Base-by-base conservation (phyloP, 2,113 vertebrate species). In the Asarcornis scutulata region DNA sequence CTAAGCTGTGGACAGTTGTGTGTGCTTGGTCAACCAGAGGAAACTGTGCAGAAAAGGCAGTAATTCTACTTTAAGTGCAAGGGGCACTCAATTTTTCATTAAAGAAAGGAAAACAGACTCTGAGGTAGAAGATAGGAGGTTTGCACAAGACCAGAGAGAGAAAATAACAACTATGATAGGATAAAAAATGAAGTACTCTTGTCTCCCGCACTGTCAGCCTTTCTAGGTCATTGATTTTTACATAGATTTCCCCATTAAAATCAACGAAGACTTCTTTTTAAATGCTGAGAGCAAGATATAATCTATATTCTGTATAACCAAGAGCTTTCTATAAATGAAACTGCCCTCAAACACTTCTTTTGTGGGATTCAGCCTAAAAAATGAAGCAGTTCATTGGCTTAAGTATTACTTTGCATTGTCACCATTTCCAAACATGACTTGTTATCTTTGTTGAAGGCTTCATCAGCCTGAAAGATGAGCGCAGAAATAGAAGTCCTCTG, bases 391-490 rank as follows among this genome's bases (percentile, higher is more conserved):
- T 93, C 4, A 4, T 92, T 89, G 42, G 32, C 50, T 83, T 88
- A 69, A 75, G 87, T 62, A 14, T 62, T 62, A 69, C 55, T 91
- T 91, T 3, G 4, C 42, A 62, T 73, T 76, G 71, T 67, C 77
- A 88, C 84, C 72, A 74, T 93, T 94, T 67, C 63, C 60, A 63
- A 96, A 91, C 68, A 94, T 66, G 84, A 76, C 29, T 92, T 5
- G 3, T 96, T 93, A 32, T 73, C 38, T 92, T 60, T 89, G 38
- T 34, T 78, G 89, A 91, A 69, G 67, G 71, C 78, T 81, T 73
- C 32, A 17, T 71, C 76, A 85, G 76, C 64, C 76, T 66, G 68
- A 86, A 89, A 73, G 59, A 56, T 7, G 17, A 95, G 46, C 68
- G 79, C 46, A 85, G 81, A 77, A 89, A 88, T 36, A 92, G 64